Base-by-base conservation (phyloP, 2,888 invertebrate genomes). In the Troides aeacus region DNA sequence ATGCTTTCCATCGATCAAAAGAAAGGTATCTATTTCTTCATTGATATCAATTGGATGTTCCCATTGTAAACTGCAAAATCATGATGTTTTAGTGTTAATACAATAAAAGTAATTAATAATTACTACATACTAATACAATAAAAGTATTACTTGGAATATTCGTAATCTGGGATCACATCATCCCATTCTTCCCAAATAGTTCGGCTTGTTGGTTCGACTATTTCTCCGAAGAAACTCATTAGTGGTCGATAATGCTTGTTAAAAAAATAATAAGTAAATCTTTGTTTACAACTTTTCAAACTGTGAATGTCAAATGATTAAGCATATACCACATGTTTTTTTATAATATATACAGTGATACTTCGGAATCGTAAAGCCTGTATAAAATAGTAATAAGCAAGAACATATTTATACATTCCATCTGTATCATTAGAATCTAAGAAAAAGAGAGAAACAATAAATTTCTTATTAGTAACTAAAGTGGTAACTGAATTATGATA, bases 131-230 rank as follows among this genome's bases (percentile, higher is more conserved):
- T 30, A 12, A 61, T 17, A 60, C 17, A 18, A 8, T n/a, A 61
- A 17, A 15, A 30, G 3, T 30, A 18, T 75, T 75, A 88, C 88
- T 79, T 75, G 42, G 77, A 58, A 68, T 70, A 69, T 72, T 75
- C 73, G 21, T 74, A 75, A 62, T 79, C 78, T 23, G 70, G 71
- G 61, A 74, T 71, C 68, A 74, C 74, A 69, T 89, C 91, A 77
- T 92, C 92, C 92, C 92, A 92, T 73, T 92, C 92, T 83, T 92
- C 92, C 87, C 89, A 92, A 42, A 84, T 82, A 71, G 85, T 82
- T 66, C 92, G 81, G 70, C 85, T 88, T 50, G 78, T 78, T 30
- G 92, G 92, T 78, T 91, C 92, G 59, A 78, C 80, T 71, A 92
- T 91, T 84, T 91, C 92, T 65, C 92, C 92, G 78, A 89, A 92